Conservation (phyloP, 1,140 invertebrate species). For the Bombyx mori region ASM3026992v2 NC_085112.1:12388501-12389000, state of each 20-base stretch:
- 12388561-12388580: constrained; percentile 58
- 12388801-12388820: no score
- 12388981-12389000: no score
- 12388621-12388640: constrained; percentile 27
- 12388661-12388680: background rate
- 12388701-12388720: background rate
- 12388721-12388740: constrained; percentile 22
- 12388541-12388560: constrained; percentile 61
- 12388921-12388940: no score
- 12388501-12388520: constrained; percentile 60
- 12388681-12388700: constrained; percentile 4
- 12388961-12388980: no score
- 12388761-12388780: constrained; percentile 20
- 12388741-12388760: constrained; percentile 22
- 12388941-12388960: no score
- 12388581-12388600: constrained; percentile 38
- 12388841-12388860: no score
- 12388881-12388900: no score
- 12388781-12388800: background rate
- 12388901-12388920: no score
- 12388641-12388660: background rate
- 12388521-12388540: constrained; percentile 67
- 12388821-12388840: no score
- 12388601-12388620: constrained; percentile 58
- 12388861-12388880: no score